Evolutionary conservation across 2,888 invertebrate genomes (phyloP).

Genomic region (Lomographa bimaculata): DNA sequence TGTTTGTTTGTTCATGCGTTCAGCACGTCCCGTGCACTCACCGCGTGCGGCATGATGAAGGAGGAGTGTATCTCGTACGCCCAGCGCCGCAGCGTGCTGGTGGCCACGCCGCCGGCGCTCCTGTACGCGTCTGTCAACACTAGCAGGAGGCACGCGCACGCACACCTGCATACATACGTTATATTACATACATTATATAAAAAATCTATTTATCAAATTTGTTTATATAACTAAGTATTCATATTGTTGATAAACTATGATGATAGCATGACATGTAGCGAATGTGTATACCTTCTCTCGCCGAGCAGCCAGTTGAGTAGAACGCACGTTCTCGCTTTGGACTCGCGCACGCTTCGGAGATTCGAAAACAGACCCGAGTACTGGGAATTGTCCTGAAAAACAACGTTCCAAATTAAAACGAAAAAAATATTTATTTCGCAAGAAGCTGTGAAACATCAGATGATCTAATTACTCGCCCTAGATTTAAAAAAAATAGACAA

Average conservation of each 20-base stretch:
- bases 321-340: conserved; percentile 96
- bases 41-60: conserved; percentile 95
- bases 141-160: conserved; percentile 87
- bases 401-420: no score
- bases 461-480: no score
- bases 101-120: conserved; percentile 79
- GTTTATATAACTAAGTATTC: no score
- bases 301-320: conserved; percentile 90
- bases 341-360: conserved; percentile 89
- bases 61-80: conserved; percentile 99
- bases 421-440: no score
- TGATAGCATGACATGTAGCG: no score
- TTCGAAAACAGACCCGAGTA: conserved; percentile 95
- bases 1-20: no score
- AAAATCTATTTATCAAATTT: no score
- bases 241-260: no score
- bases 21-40: no score
- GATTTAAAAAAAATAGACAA: no score
- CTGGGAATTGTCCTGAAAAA: conserved; percentile 87
- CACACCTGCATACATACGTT: conserved; percentile 55
- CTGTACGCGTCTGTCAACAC: conserved; percentile 96
- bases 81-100: conserved; percentile 98
- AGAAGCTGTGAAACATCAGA: no score
- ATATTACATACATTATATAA: no score
- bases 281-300: conserved; percentile 72